Evolutionary conservation across 2,797 vertebrate genomes (phyloP).

Genomic region (Falco naumanni): DNA sequence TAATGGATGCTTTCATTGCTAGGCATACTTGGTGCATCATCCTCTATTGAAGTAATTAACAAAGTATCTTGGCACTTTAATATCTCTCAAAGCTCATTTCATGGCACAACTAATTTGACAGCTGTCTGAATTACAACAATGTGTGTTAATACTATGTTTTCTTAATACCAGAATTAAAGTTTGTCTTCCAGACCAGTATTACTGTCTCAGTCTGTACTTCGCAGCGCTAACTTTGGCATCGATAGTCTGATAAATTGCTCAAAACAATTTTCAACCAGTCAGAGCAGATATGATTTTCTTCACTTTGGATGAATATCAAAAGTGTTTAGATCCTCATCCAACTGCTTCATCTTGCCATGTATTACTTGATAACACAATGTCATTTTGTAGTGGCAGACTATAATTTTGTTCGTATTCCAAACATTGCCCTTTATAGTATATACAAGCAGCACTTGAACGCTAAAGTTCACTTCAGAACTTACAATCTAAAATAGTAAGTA

Average conservation of each 20-base stretch:
- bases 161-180: conserved; percentile 45
- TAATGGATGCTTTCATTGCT: not conserved
- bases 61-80: not conserved
- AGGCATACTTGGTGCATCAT: not conserved
- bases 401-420: conserved; percentile 69
- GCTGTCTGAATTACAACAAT: conserved; percentile 59
- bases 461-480: conserved; percentile 33
- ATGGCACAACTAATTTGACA: conserved; percentile 41
- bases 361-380: conserved; percentile 61
- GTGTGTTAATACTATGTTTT: conserved; percentile 51
- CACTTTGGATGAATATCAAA: conserved; percentile 67
- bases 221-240: conserved; percentile 46
- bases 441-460: not conserved
- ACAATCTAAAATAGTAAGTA: not conserved
- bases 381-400: conserved; percentile 59
- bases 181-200: conserved; percentile 61
- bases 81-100: conserved; percentile 47
- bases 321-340: conserved; percentile 47
- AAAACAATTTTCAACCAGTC: conserved; percentile 64
- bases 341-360: conserved; percentile 54
- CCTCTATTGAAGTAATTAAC: conserved; percentile 33
- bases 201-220: conserved; percentile 30
- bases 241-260: conserved; percentile 61
- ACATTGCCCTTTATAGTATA: conserved; percentile 61
- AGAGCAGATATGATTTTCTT: conserved; percentile 69